Evolutionary conservation across 2,113 vertebrate genomes (phyloP).

Genomic region (Ailurus styani): DNA sequence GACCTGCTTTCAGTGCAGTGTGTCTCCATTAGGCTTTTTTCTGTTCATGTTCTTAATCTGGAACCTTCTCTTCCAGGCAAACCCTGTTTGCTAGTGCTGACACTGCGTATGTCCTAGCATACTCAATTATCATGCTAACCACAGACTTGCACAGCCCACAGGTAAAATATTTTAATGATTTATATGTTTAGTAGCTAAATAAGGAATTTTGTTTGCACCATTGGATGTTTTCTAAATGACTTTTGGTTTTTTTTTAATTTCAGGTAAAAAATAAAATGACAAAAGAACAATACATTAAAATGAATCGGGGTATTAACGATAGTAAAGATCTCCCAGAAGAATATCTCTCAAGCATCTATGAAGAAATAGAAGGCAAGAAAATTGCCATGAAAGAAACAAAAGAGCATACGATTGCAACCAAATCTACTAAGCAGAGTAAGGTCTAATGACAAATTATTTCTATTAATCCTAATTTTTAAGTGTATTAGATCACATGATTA

Average conservation of each 20-base stretch:
- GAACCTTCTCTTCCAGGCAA: slow-evolving; percentile 84
- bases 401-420: slow-evolving; percentile 92
- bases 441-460: slow-evolving; percentile 10
- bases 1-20: neutral
- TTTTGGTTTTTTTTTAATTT: slow-evolving; percentile 44
- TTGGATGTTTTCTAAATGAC: neutral
- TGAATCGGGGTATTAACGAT: slow-evolving; percentile 98
- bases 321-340: slow-evolving; percentile 97
- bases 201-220: neutral
- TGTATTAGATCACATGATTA: neutral
- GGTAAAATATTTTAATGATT: slow-evolving; percentile 78
- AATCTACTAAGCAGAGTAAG: slow-evolving; percentile 96
- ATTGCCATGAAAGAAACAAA: slow-evolving; percentile 98
- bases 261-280: slow-evolving; percentile 99
- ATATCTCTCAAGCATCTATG: slow-evolving; percentile 95
- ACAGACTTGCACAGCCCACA: slow-evolving; percentile 98
- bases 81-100: slow-evolving; percentile 97
- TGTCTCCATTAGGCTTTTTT: neutral
- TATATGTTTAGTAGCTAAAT: neutral
- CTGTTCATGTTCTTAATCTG: neutral
- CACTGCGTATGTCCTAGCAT: slow-evolving; percentile 97
- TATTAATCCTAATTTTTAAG: neutral
- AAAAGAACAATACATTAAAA: slow-evolving; percentile 99
- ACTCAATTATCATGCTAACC: slow-evolving; percentile 98
- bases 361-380: slow-evolving; percentile 98